phyloP scores from a whole-genome alignment of 2,113 vertebrate species.

The Brachirus orientalis region DNA sequence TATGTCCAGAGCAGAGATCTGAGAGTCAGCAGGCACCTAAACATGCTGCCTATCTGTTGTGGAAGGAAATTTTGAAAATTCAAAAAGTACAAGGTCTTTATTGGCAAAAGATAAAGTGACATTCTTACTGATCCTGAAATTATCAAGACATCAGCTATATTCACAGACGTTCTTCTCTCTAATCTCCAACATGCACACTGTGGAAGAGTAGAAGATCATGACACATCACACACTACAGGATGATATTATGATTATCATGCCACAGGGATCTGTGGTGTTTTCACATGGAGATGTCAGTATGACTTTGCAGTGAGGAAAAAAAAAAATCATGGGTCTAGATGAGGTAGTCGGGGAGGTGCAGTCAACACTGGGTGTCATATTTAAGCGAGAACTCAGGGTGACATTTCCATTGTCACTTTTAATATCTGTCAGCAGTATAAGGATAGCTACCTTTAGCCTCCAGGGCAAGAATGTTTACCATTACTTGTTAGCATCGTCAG shows the following conservation, averaged over 20 bases:
- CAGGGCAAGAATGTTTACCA: neutral
- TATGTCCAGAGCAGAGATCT: too few species aligned
- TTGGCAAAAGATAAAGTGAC: neutral
- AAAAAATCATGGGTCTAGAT: neutral
- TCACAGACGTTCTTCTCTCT: neutral
- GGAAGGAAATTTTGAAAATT: neutral
- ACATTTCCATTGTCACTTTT: neutral
- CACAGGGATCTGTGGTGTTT: neutral
- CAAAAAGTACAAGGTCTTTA: conserved; percentile 7
- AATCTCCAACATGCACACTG: neutral
- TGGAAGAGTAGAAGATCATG: neutral
- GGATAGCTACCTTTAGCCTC: too few species aligned
- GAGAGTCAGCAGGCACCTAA: too few species aligned
- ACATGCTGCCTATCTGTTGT: neutral
- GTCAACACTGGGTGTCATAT: too few species aligned
- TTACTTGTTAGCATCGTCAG: neutral
- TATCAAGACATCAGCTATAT: too few species aligned
- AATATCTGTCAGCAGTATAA: neutral
- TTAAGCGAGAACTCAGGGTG: neutral
- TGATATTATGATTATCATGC: neutral
- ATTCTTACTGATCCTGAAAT: neutral
- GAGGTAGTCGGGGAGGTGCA: too few species aligned
- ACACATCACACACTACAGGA: neutral
- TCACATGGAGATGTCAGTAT: neutral
- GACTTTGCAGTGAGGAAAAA: neutral